A percentile compares a stretch with the other conserved stretches of the same genome.
phyloP scores from a whole-genome alignment of 2,888 invertebrate species.

The Polydrusus tereticollis region DNA sequence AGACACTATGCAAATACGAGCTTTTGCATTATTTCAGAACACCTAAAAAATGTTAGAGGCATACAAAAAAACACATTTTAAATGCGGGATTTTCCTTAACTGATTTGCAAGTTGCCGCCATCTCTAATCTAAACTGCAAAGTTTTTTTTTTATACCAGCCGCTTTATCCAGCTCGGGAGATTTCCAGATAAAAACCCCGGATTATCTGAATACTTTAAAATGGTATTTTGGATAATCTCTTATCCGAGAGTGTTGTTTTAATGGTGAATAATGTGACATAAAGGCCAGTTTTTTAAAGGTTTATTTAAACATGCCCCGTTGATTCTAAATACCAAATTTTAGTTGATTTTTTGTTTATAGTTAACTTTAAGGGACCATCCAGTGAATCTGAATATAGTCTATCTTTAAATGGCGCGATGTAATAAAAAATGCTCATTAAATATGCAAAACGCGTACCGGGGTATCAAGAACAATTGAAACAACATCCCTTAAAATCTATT shows the following conservation, averaged over 20 bases:
- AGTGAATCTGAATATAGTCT: no score
- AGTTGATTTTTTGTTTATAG: no score
- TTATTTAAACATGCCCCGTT: no score
- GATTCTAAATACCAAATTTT: no score
- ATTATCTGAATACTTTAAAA: slow-evolving; percentile 35
- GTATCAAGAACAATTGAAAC: no score
- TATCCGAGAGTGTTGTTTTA: slow-evolving; percentile 9
- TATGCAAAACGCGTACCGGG: no score
- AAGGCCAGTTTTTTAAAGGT: neutral
- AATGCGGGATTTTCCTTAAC: neutral
- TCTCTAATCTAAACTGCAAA: slow-evolving; percentile 15
- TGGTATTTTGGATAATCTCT: slow-evolving; percentile 33
- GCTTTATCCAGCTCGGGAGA: slow-evolving; percentile 7
- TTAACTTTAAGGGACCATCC: neutral
- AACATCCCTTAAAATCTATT: no score
- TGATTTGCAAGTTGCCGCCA: slow-evolving; percentile 14
- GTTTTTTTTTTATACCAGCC: neutral
- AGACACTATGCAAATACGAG: no score
- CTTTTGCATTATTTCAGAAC: no score
- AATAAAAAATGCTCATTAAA: no score
- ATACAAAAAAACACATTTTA: neutral
- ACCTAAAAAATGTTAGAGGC: no score
- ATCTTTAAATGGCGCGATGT: no score
- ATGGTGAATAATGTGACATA: slow-evolving; percentile 19
- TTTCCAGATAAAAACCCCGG: slow-evolving; percentile 11